Conservation (phyloP, 2,113 vertebrate genomes). For the Recurvirostra avosetta region DNA sequence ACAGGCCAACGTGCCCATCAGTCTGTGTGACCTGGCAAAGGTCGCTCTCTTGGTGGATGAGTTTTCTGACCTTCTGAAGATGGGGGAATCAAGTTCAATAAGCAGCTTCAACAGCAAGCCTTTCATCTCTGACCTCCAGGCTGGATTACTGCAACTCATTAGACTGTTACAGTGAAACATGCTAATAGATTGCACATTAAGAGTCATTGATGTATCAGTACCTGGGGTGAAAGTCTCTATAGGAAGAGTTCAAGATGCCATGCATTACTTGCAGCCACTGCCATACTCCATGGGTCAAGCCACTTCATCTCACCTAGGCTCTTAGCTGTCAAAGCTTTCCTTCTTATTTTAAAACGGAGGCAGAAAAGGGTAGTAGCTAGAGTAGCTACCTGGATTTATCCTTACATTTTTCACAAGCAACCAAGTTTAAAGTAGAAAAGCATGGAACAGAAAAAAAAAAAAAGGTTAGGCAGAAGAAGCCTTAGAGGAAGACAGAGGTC, state of each 20-base stretch:
- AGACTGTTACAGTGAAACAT: neutral
- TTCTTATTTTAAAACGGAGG: neutral
- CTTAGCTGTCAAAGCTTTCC: neutral
- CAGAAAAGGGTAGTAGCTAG: neutral
- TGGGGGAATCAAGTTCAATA: neutral
- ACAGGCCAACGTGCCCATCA: neutral
- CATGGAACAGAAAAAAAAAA: neutral
- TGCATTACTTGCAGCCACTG: neutral
- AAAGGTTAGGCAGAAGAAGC: neutral
- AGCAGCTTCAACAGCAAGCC: neutral
- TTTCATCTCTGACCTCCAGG: slow-evolving; percentile 56
- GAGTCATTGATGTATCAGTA: neutral
- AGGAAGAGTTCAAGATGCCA: neutral
- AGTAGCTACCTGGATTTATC: neutral
- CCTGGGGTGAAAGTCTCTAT: neutral
- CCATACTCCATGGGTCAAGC: neutral
- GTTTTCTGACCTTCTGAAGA: slow-evolving; percentile 26
- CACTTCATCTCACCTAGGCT: neutral
- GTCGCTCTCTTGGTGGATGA: neutral
- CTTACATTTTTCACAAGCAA: neutral
- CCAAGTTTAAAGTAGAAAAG: neutral
- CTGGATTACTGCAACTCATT: slow-evolving; percentile 37
- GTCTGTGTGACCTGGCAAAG: neutral
- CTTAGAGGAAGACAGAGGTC: neutral
- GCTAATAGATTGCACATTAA: slow-evolving; percentile 25